Evolutionary conservation across 2,113 vertebrate genomes (phyloP).

Genomic region (Trematomus loennbergii): DNA sequence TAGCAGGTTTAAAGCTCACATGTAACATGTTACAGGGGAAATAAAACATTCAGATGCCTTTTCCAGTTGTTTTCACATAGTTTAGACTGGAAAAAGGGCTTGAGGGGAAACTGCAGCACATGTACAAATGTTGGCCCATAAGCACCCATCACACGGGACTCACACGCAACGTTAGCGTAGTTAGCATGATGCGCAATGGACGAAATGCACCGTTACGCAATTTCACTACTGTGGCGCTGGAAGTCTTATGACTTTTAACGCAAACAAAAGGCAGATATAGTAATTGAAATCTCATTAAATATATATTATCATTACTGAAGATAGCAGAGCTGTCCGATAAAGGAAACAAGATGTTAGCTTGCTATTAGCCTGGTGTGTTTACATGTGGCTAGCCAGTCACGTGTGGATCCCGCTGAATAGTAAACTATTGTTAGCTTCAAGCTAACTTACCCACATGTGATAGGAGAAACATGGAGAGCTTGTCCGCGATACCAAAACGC

Average conservation of each 20-base stretch:
- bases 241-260: neutral
- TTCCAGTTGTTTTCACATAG: neutral
- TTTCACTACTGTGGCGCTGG: no score
- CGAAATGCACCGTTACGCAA: neutral
- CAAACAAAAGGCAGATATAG: neutral
- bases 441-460: slow-evolving; percentile 68
- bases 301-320: neutral
- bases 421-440: slow-evolving; percentile 73
- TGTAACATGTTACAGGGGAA: neutral
- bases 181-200: slow-evolving; percentile 9
- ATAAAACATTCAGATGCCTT: fast-evolving
- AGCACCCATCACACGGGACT: neutral
- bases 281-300: fast-evolving
- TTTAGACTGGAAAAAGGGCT: neutral
- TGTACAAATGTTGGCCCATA: slow-evolving; percentile 9
- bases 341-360: slow-evolving; percentile 9
- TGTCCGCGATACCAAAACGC: neutral
- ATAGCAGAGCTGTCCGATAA: slow-evolving; percentile 20
- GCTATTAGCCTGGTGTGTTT: slow-evolving; percentile 69
- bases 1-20: fast-evolving
- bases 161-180: neutral
- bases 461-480: neutral
- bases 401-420: slow-evolving; percentile 49
- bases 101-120: neutral
- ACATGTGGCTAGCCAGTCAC: slow-evolving; percentile 75